A percentile compares a stretch with the other conserved stretches of the same genome.
Conservation (phyloP, 2,888 invertebrate genomes). For the Rhingia campestris region DNA sequence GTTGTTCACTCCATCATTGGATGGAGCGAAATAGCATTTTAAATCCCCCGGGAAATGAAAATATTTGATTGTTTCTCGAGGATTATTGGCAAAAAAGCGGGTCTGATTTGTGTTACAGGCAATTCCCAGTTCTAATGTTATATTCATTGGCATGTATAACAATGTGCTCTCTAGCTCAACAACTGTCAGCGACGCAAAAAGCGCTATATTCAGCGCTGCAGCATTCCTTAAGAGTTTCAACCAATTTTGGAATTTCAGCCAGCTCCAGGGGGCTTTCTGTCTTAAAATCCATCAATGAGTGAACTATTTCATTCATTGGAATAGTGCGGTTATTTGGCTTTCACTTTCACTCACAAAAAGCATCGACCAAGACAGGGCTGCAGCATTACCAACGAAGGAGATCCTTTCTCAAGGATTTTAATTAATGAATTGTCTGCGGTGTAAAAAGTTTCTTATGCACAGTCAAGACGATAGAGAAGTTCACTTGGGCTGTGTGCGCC, state of each 20-base stretch:
- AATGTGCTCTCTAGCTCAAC: too few species aligned
- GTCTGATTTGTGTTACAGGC: constrained; percentile 15
- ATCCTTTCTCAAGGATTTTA: constrained; percentile 60
- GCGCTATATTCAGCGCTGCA: too few species aligned
- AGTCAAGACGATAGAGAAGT: constrained; percentile 23
- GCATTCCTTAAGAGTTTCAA: too few species aligned
- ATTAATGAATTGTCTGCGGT: constrained; percentile 72
- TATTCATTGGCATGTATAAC: constrained; percentile 13
- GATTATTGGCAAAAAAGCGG: constrained; percentile 20
- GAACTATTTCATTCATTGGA: constrained; percentile 40
- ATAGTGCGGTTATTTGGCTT: constrained; percentile 42
- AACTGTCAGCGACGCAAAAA: too few species aligned
- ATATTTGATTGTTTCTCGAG: constrained; percentile 35
- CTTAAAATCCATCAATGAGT: constrained; percentile 32
- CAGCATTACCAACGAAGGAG: constrained; percentile 17
- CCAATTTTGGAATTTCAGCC: too few species aligned
- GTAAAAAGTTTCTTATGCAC: constrained; percentile 57
- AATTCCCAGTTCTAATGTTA: constrained; percentile 20
- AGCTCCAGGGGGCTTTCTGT: too few species aligned
- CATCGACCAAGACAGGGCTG: neutral
- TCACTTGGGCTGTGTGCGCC: neutral
- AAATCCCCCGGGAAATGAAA: constrained; percentile 20
- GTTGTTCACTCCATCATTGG: neutral
- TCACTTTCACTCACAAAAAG: constrained; percentile 28
- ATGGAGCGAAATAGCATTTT: constrained; percentile 6